phyloP scores from a whole-genome alignment of 2,113 vertebrate genomes.

The Myrmecophaga tridactyla region DNA sequence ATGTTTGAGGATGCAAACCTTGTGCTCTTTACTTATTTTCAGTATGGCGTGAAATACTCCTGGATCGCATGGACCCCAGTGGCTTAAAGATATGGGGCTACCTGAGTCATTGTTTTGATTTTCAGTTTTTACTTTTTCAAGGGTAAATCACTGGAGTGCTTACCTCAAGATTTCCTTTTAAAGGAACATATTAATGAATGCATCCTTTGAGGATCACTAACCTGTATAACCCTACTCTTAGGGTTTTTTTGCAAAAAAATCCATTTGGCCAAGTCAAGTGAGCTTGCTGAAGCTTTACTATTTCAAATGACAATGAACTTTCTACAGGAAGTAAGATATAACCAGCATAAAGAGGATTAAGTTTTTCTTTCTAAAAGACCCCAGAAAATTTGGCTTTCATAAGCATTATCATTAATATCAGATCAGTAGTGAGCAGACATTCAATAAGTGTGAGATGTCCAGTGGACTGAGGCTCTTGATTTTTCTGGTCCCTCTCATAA shows the following conservation, averaged over 20 bases:
- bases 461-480: rapidly evolving
- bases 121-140: not conserved
- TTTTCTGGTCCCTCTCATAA: not conserved
- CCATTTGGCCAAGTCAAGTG: not conserved
- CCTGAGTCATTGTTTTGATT: not conserved
- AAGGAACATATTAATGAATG: not conserved
- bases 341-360: not conserved
- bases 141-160: not conserved
- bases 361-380: not conserved
- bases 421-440: not conserved
- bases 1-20: not conserved
- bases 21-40: not conserved
- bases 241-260: not conserved
- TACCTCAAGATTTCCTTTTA: not conserved
- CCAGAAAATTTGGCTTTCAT: not conserved
- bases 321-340: not conserved
- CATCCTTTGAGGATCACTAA: not conserved
- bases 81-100: not conserved
- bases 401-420: not conserved
- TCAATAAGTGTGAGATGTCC: not conserved
- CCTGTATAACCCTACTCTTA: not conserved
- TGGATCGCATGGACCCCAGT: not conserved
- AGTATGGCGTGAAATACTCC: not conserved
- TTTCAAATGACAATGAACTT: not conserved
- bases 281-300: not conserved